Percentiles rank a stretch among this genome's conserved stretches.
phyloP scores from a whole-genome alignment of 2,113 vertebrate species.

The Neodon shergylaensis region DNA sequence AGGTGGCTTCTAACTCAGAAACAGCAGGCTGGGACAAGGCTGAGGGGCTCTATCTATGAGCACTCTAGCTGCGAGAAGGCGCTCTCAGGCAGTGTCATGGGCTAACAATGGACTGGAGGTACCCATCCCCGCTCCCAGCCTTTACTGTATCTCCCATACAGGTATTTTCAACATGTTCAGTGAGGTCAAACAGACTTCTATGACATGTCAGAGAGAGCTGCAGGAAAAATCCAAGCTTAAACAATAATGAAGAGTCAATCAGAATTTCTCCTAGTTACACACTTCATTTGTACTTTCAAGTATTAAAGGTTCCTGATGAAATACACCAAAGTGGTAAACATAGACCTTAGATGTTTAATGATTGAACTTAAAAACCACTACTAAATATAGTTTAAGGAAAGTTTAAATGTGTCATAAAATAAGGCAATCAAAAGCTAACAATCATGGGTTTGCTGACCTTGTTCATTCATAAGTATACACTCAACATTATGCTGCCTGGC shows the following conservation, averaged over 20 bases:
- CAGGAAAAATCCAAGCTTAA: not conserved
- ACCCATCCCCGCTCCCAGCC: not conserved
- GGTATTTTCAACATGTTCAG: not conserved
- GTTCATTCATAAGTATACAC: not conserved
- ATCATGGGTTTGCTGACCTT: not conserved
- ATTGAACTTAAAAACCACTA: not conserved
- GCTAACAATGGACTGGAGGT: not conserved
- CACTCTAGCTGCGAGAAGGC: not conserved
- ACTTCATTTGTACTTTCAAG: slow-evolving; percentile 5
- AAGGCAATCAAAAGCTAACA: slow-evolving; percentile 28
- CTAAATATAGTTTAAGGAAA: slow-evolving; percentile 2
- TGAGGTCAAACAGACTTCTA: not conserved
- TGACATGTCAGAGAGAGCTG: not conserved
- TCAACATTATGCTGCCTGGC: not conserved
- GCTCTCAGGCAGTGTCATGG: not conserved
- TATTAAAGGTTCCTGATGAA: not conserved
- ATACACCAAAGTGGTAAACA: not conserved
- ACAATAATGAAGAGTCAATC: not conserved
- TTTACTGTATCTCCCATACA: not conserved
- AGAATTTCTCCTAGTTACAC: slow-evolving; percentile 24
- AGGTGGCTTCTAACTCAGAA: slow-evolving; percentile 4
- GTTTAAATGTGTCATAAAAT: slow-evolving; percentile 19
- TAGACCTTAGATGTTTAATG: not conserved
- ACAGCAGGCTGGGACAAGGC: not conserved
- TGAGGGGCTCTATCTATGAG: not conserved